Evolutionary conservation across 1,140 invertebrate genomes (phyloP), one percentile per base, ranked within the genome.

Genomic region (Manduca sexta): DNA sequence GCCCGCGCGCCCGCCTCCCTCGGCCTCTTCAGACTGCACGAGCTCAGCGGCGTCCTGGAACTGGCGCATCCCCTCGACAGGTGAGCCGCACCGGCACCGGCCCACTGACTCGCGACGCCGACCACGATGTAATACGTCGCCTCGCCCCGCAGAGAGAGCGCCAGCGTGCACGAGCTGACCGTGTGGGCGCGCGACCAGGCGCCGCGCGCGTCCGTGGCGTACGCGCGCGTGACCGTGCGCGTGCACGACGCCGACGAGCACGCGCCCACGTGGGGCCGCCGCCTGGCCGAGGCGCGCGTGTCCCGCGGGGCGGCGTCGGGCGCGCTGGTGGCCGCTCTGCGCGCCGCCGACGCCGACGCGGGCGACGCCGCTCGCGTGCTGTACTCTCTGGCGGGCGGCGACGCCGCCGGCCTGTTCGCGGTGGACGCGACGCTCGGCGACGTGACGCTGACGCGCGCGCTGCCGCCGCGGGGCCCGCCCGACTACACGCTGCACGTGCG

Each of bases 191-290:
- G 93, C 56, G 97, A 98, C 81, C 92, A 95, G 64, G 96, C 95
- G 0, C 93, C 92, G 0, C 94, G 93, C 8, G 91, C 94, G 0
- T 93, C 95, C 68, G 87, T 93, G 11, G 95, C 95, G 74, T 95
- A 93, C 71, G 94, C 95, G 1, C 87, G 95, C 58, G 92, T 97
- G 0, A 84, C 91, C 17, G 91, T 98, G 35, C 91, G 90, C 38
- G 93, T 98, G 0, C 89, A 92, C 60, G 96, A 97, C 84, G 92
- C 95, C 57, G 98, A 98, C 81, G 96, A 98, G 74, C 95, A 97
- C 72, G 87, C 91, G 16, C 96, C 96, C 0, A 91, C 53, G 47
- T 78, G 77, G 74, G 63, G 69, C 21, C 71, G 72, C 5, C 64
- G 69, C 1, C 60, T 80, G 49, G 71, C 64, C 43, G 64, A 70